Evolutionary conservation across 2,797 vertebrate species (phyloP), one percentile per base, ranked within the genome.

Genomic region (Centroberyx gerrardi): DNA sequence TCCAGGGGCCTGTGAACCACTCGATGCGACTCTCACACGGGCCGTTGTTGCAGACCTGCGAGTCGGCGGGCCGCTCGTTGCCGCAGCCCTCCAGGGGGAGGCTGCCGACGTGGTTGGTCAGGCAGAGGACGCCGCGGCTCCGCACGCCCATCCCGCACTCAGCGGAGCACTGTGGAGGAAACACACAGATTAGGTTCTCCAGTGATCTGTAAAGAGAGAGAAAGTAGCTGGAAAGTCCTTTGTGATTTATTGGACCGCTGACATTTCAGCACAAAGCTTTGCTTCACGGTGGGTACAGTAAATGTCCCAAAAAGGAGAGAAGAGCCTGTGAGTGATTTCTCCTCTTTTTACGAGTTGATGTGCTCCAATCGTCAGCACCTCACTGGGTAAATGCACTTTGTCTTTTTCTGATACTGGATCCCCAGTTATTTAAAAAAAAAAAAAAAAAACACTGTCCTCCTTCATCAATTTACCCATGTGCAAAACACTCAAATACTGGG

Each of bases 1-100:
- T 97, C 98, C 98, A 99, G 82, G 96, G 94, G 44, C 97, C 97
- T 0, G 96, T 92, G 87, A 97, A 99, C 98, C 98, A 99, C 77
- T 98, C 97, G 0, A 95, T 95, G 60, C 90, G 96, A 28, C 96
- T 97, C 1, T 97, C 90, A 72, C 98, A 99, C 22, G 95, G 96
- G 1, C 97, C 97, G 0, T 94, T 96, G 82, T 95, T 95, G 27
- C 98, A 99, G 1, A 96, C 90, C 9, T 96, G 94, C 3, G 93
- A 94, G 64, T 97, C 96, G 0, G 88, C 52, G 0, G 98, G 98
- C 0, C 93, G 93, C 87, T 97, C 96, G 51, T 82, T 94, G 65
- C 97, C 98, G 5, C 98, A 99, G 59, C 96, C 96, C 75, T 98
- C 97, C 88, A 99, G 91, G 2, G 98, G 97, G 66, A 98, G 93